These are phyloP conservation scores for Patiria miniata DNA, from an alignment of 35 echinoderm and acorn worm species.

Conservation along the genomic window DNA sequence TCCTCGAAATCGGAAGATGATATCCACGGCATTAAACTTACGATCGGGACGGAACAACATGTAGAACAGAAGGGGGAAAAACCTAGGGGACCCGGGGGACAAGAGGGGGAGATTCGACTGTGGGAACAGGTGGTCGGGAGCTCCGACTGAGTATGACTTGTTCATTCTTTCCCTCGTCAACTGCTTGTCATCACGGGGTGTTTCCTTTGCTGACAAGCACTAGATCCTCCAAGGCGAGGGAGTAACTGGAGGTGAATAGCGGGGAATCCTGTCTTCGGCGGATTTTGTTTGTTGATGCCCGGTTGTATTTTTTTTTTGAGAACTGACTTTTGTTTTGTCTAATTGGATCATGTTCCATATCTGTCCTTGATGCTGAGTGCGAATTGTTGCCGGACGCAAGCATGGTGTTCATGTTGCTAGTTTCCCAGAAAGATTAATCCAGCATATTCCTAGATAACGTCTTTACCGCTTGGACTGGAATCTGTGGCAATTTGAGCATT, in stretches of 20 bases:
- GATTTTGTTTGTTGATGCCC: not conserved
- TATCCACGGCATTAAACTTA: not conserved
- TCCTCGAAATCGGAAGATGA: slow-evolving; percentile 17
- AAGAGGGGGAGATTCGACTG: not conserved
- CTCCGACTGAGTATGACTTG: not conserved
- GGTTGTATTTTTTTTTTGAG: no score
- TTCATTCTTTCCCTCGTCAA: not conserved
- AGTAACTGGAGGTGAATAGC: not conserved
- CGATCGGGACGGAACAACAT: not conserved
- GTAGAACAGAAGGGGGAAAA: not conserved
- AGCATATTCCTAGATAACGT: no score
- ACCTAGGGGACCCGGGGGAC: not conserved
- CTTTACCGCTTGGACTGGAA: no score
- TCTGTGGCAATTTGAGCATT: no score
- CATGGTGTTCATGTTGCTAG: no score
- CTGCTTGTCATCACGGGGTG: slow-evolving; percentile 2
- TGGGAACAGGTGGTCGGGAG: not conserved
- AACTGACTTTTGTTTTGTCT: no score
- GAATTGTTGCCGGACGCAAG: no score
- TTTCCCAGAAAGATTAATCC: no score
- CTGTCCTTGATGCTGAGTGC: no score
- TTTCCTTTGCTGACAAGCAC: not conserved
- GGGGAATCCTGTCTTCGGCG: not conserved
- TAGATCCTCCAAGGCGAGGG: not conserved
- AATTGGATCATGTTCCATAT: no score